Evolutionary conservation across 2,113 vertebrate species (phyloP).

Genomic region (Aptenodytes forsteri): DNA sequence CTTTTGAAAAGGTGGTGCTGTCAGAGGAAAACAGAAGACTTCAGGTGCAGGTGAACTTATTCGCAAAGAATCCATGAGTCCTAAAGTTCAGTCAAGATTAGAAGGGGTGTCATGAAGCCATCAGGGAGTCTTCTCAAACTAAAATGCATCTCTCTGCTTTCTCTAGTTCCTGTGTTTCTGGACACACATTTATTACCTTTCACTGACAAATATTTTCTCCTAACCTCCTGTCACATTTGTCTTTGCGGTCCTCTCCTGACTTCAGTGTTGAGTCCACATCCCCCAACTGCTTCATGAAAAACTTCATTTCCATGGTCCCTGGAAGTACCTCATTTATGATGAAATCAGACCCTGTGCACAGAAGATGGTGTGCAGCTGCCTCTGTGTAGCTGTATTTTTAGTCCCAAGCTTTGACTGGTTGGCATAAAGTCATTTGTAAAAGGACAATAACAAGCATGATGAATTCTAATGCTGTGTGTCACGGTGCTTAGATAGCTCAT

Average conservation of each 20-base stretch:
- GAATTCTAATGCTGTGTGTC: conserved; percentile 42
- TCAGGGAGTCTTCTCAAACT: not conserved
- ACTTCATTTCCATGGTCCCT: not conserved
- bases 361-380: not conserved
- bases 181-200: not conserved
- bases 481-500: not conserved
- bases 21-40: not conserved
- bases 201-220: not conserved
- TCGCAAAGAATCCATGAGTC: not conserved
- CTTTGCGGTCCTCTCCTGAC: not conserved
- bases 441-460: conserved; percentile 36
- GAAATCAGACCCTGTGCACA: not conserved
- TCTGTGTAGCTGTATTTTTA: not conserved
- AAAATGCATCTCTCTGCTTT: not conserved
- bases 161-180: not conserved
- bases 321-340: not conserved
- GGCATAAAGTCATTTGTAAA: conserved; percentile 30
- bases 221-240: not conserved
- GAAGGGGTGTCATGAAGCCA: not conserved
- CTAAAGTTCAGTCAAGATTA: not conserved
- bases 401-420: not conserved
- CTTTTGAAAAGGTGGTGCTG: not conserved
- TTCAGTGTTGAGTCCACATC: not conserved
- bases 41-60: not conserved
- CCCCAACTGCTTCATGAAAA: not conserved